Percentiles rank a stretch among this genome's conserved stretches.
phyloP scores from a whole-genome alignment of 2,888 invertebrate genomes.

The Lasius fuliginosus region DNA sequence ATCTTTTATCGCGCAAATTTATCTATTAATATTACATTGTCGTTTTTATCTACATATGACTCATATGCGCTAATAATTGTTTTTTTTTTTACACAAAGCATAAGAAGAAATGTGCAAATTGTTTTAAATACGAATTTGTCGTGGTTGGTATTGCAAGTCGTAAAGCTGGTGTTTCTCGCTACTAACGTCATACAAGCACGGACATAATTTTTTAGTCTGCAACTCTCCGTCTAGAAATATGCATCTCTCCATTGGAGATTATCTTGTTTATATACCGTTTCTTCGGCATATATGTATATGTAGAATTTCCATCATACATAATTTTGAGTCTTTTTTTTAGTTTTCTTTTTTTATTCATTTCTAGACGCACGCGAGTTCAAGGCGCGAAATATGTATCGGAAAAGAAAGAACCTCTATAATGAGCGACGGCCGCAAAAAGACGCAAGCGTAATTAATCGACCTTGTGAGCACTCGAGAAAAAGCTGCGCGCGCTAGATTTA shows the following conservation, averaged over 20 bases:
- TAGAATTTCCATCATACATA: not conserved
- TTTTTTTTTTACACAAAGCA: not conserved
- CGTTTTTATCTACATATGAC: not conserved
- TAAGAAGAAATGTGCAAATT: conserved; percentile 18
- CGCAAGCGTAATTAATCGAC: conserved; percentile 47
- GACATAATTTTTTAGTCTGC: conserved; percentile 25
- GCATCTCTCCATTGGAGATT: not conserved
- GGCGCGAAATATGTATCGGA: not conserved
- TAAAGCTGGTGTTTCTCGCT: conserved; percentile 17
- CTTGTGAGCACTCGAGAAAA: conserved; percentile 43
- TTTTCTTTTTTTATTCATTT: conserved; percentile 13
- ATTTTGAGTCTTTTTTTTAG: conserved; percentile 2
- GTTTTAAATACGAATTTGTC: not conserved
- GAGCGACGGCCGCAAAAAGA: conserved; percentile 42
- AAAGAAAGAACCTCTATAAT: not conserved
- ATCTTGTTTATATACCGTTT: not conserved
- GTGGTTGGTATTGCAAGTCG: not conserved
- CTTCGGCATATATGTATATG: not conserved
- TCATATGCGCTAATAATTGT: not conserved
- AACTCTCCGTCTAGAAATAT: not conserved
- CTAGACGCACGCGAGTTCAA: not conserved
- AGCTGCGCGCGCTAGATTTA: conserved; percentile 51
- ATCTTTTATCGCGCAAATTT: not conserved
- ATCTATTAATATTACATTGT: not conserved
- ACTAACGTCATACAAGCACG: conserved; percentile 25